Conservation (phyloP, 2,888 invertebrate species). For the Xestia xanthographa region DNA sequence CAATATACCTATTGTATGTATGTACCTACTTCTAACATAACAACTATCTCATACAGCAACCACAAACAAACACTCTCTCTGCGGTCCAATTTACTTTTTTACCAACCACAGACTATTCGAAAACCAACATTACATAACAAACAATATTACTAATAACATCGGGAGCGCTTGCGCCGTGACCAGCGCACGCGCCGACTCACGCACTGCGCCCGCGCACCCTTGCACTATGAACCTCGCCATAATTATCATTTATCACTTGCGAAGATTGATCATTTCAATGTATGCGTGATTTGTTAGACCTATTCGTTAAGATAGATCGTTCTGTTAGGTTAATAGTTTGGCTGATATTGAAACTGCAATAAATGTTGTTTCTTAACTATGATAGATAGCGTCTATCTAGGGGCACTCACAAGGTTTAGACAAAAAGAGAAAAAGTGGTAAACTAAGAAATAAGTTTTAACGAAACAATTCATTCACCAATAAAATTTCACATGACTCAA, state of each 20-base stretch:
- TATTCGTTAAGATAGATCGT: conserved; percentile 59
- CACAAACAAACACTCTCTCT: conserved; percentile 57
- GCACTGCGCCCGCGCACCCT: conserved; percentile 70
- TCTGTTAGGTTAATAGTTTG: conserved; percentile 32
- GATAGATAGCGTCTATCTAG: conserved; percentile 38
- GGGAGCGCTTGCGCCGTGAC: conserved; percentile 61
- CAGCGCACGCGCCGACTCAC: conserved; percentile 76
- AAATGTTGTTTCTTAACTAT: conserved; percentile 56
- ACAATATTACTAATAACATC: conserved; percentile 61
- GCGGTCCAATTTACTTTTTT: conserved; percentile 66
- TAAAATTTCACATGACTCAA: conserved; percentile 9
- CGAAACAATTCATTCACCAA: not conserved
- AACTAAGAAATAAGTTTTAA: not conserved
- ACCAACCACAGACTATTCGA: conserved; percentile 58
- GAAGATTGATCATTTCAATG: conserved; percentile 68
- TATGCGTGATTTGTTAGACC: conserved; percentile 64
- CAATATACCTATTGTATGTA: not conserved
- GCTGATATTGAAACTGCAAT: conserved; percentile 57
- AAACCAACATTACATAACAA: conserved; percentile 63
- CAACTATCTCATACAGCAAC: conserved; percentile 32
- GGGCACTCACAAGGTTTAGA: not conserved
- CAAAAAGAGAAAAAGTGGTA: not conserved
- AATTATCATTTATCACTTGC: conserved; percentile 72
- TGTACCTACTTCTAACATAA: not conserved
- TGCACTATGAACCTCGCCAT: conserved; percentile 72